phyloP scores from a whole-genome alignment of 2,888 invertebrate genomes.

The Gryllus longicercus region DNA sequence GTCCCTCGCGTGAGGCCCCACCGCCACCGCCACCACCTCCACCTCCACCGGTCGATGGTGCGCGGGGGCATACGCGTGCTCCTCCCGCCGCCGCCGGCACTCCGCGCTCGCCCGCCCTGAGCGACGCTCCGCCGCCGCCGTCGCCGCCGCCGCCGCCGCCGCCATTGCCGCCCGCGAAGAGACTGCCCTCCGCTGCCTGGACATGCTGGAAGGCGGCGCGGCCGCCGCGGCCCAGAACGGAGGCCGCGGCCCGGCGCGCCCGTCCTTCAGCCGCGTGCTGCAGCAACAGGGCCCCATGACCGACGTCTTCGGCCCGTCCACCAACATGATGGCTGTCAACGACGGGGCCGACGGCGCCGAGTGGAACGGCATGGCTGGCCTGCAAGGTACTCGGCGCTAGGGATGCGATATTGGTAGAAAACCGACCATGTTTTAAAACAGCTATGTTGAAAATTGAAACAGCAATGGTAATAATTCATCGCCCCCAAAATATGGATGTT shows the following conservation, averaged over 20 bases:
- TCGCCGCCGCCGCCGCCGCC: neutral
- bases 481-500: too few species aligned
- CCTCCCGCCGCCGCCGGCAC: too few species aligned
- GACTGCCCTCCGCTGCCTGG: neutral
- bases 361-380: neutral
- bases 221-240: neutral
- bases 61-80: too few species aligned
- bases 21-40: too few species aligned
- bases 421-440: too few species aligned
- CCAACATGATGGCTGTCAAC: neutral
- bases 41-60: too few species aligned
- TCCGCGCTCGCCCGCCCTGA: too few species aligned
- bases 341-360: neutral
- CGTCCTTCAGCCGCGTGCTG: constrained; percentile 7
- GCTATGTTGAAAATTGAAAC: too few species aligned
- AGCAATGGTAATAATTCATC: too few species aligned
- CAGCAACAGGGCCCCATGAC: neutral
- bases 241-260: neutral
- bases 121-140: neutral
- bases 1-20: too few species aligned
- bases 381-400: too few species aligned
- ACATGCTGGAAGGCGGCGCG: neutral
- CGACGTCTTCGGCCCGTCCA: neutral
- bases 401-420: too few species aligned
- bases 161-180: neutral